Evolutionary conservation across 53 echinoderm and acorn worm species (phyloP), one percentile per base, ranked within the genome.

Genomic region (Luidia sarsii): DNA sequence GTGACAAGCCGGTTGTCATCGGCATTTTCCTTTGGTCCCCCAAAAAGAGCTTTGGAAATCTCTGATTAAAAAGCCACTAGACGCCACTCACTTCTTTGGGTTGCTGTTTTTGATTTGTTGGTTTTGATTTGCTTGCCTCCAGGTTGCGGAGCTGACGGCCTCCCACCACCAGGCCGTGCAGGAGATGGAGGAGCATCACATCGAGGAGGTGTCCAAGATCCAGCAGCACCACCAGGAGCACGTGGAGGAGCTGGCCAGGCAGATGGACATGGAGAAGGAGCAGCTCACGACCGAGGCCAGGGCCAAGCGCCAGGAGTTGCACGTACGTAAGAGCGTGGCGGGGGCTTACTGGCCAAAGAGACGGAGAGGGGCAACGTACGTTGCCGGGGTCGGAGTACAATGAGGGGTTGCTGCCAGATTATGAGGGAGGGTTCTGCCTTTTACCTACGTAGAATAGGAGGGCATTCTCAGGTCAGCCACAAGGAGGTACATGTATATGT

Each of bases 121-220:
- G 21, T 31, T 64, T 18, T 65, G 31, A 16, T 50, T 28, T 68
- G 19, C 68, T 81, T 89, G 55, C 83, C 33, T 81, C 59, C 48
- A 88, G 88, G 64, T 84, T 37, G 83, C 71, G 22, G 91, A 85
- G 75, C 50, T 87, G 75, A 82, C 85, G 15, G 71, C 75, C 4
- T 75, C 70, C 22, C 83, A 86, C 32, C 86, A 82, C 32, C 75
- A 83, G 57, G 70, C 84, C 8, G 73, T 89, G 14, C 73, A 60
- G 59, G 81, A 93, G 75, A 80, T 87, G 57, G 87, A 93, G 68
- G 87, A 89, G 24, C 84, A 93, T 69, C 89, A 89, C 24, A 83
- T 84, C 11, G 86, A 80, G 29, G 81, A 86, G 57, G 67, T 86
- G 18, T 57, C 82, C 16, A 70, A 70, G 53, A 79, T 93, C 33